phyloP scores from a whole-genome alignment of 37 sponge, comb jelly and placozoan species.

The Crambe crambe region DNA sequence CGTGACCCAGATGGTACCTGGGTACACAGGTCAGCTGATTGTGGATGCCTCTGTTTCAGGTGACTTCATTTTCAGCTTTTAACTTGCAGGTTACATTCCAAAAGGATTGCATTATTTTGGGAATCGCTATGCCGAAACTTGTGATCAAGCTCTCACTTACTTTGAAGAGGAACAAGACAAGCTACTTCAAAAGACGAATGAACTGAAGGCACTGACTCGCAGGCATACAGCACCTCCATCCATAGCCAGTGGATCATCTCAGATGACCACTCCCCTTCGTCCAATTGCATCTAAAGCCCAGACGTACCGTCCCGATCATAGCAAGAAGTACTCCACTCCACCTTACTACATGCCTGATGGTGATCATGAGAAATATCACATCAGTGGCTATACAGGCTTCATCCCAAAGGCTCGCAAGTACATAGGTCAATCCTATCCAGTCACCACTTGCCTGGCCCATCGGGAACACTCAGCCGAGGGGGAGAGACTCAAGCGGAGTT shows the following conservation, averaged over 20 bases:
- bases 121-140: conserved; percentile 86
- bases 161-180: conserved; percentile 83
- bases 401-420: conserved; percentile 88
- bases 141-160: conserved; percentile 74
- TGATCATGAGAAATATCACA: conserved; percentile 80
- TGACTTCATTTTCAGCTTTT: not conserved
- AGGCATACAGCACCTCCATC: conserved; percentile 38
- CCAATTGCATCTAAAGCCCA: conserved; percentile 52
- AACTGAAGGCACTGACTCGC: conserved; percentile 26
- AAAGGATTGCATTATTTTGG: conserved; percentile 88
- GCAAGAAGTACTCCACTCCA: conserved; percentile 74
- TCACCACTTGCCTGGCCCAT: conserved; percentile 78
- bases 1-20: conserved; percentile 86
- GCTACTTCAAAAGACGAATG: conserved; percentile 36
- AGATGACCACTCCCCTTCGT: conserved; percentile 67
- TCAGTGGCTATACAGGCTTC: conserved; percentile 98
- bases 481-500: conserved; percentile 35
- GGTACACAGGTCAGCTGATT: conserved; percentile 84
- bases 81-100: conserved; percentile 88
- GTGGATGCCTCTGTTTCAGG: too few species aligned
- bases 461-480: conserved; percentile 74
- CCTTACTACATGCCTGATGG: conserved; percentile 74
- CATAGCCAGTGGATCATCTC: conserved; percentile 4
- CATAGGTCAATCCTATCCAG: conserved; percentile 91
- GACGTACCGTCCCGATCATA: conserved; percentile 61